Conservation (phyloP, 2,888 invertebrate species). For the Anarsia innoxiella region DNA sequence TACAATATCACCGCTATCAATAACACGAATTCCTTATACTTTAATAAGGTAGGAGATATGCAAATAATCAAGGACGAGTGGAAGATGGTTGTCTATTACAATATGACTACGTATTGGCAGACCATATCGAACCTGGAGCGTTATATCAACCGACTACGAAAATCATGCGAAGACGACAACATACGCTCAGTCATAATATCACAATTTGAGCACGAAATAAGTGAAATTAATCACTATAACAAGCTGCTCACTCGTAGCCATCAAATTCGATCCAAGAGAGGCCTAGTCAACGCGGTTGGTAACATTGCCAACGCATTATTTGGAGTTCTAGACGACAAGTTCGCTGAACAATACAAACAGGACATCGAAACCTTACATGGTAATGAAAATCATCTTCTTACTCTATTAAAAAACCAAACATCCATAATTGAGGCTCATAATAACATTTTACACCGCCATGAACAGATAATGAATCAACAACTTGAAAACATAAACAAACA, state of each 20-base stretch:
- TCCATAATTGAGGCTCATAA: slow-evolving; percentile 12
- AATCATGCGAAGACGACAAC: not conserved
- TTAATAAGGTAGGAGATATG: slow-evolving; percentile 8
- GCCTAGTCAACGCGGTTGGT: slow-evolving; percentile 6
- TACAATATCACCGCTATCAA: slow-evolving; percentile 5
- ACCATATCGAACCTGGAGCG: slow-evolving; percentile 3
- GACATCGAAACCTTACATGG: slow-evolving; percentile 11
- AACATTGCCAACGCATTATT: slow-evolving; percentile 13
- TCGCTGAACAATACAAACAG: no score
- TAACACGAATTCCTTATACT: slow-evolving; percentile 5
- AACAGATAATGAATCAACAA: slow-evolving; percentile 9
- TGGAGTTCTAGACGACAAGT: slow-evolving; percentile 15
- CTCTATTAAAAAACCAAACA: slow-evolving; percentile 12
- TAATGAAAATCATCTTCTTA: slow-evolving; percentile 9
- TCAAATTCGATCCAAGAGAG: slow-evolving; percentile 7
- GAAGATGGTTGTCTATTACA: slow-evolving; percentile 12
- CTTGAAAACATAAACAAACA: slow-evolving; percentile 6
- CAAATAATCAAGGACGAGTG: slow-evolving; percentile 10
- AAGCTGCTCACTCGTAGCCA: slow-evolving; percentile 2
- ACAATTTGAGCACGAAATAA: slow-evolving; percentile 6
- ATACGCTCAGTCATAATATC: not conserved
- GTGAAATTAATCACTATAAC: slow-evolving; percentile 7
- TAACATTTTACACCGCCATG: slow-evolving; percentile 9
- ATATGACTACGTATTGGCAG: slow-evolving; percentile 11
- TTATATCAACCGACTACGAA: slow-evolving; percentile 2